Base-by-base conservation (phyloP, 2,888 invertebrate species). In the Holacanthella duospinosa region DNA sequence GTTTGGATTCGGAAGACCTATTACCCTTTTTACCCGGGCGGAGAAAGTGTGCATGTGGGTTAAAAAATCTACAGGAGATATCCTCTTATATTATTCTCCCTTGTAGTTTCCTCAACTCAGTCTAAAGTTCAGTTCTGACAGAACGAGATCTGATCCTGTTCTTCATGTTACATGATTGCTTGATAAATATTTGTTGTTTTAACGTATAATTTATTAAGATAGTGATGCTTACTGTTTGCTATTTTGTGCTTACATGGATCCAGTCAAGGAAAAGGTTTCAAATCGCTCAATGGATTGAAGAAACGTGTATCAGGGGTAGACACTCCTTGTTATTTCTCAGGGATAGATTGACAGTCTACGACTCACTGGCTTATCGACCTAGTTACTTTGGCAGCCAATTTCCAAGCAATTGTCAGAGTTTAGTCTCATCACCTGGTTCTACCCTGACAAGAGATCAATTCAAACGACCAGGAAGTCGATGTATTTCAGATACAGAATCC, bases 171-270 rank as follows among this genome's bases (percentile, higher is more conserved):
- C n/a, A n/a, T n/a, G n/a, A n/a, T n/a, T n/a, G n/a, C n/a, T n/a
- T n/a, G n/a, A n/a, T n/a, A n/a, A n/a, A n/a, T n/a, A n/a, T n/a
- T n/a, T n/a, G n/a, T n/a, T n/a, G n/a, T n/a, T n/a, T n/a, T n/a
- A n/a, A n/a, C n/a, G n/a, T n/a, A n/a, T n/a, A n/a, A n/a, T n/a
- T n/a, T n/a, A n/a, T n/a, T n/a, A n/a, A n/a, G n/a, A n/a, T 55
- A 4, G 56, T 6, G 6, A 55, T 90, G 76, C 82, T 90, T 74
- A 89, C 90, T 44, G 79, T 90, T 60, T 88, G 86, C 78, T 90
- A 90, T 77, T 85, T 88, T 79, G 86, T 88, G 75, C 86, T 89
- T 75, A 90, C 90, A 67, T 85, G 87, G 77, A 79, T 89, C 72
- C 89, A 89, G 78, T 85, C 88, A 75, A 59, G 68, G 6, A 66